These are phyloP conservation scores for Lypha dubia DNA, from an alignment of 2,888 invertebrate genomes.

Conservation along the genomic window DNA sequence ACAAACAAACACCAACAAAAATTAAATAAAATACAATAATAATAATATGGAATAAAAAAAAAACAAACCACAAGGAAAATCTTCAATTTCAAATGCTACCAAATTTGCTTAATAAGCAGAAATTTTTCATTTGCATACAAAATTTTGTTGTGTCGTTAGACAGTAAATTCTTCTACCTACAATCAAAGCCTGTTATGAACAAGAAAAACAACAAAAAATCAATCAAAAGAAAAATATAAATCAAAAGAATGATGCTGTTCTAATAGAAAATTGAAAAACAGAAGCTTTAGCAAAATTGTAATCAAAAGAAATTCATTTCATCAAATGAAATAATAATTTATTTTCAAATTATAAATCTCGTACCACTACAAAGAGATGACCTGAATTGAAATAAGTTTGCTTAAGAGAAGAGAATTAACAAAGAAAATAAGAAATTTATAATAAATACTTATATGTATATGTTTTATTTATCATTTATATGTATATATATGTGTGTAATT, in stretches of 20 bases:
- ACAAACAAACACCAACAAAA: conserved; percentile 15
- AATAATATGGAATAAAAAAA: too few species aligned
- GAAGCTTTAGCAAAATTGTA: conserved; percentile 20
- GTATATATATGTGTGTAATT: too few species aligned
- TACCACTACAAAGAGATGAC: neutral
- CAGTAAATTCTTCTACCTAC: conserved; percentile 13
- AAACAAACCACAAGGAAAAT: conserved; percentile 16
- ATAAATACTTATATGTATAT: too few species aligned
- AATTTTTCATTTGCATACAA: conserved; percentile 74
- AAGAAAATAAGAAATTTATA: neutral
- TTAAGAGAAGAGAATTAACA: neutral
- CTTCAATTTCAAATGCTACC: conserved; percentile 56
- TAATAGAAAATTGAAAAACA: conserved; percentile 13
- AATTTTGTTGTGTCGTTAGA: conserved; percentile 56
- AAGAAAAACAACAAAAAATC: conserved; percentile 13
- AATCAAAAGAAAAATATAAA: conserved; percentile 22
- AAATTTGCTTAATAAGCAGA: conserved; percentile 74
- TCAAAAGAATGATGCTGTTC: conserved; percentile 41
- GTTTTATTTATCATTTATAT: too few species aligned
- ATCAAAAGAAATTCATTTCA: conserved; percentile 40
- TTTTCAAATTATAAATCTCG: conserved; percentile 50
- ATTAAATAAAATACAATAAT: conserved; percentile 10
- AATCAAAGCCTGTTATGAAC: conserved; percentile 39
- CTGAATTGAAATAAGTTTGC: neutral
- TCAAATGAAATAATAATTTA: conserved; percentile 64